These are phyloP conservation scores for Hippoglossus hippoglossus DNA, from an alignment of 2,797 vertebrate genomes.

Conservation along the genomic window DNA sequence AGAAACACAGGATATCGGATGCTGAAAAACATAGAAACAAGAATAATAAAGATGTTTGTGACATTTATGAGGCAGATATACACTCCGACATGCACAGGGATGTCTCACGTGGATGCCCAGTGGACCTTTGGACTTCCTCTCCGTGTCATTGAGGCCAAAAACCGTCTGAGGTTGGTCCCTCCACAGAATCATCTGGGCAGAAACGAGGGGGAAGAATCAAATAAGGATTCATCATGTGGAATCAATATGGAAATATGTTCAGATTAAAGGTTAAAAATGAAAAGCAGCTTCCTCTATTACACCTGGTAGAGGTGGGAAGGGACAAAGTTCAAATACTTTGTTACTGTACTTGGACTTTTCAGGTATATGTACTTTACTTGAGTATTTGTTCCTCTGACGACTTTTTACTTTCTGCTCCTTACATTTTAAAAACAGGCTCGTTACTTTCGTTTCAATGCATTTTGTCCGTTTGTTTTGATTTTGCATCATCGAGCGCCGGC, in stretches of 20 bases:
- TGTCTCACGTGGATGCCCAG: constrained; percentile 76
- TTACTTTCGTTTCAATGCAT: too few relatives aligned
- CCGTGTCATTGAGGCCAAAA: constrained; percentile 41
- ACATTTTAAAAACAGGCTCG: too few relatives aligned
- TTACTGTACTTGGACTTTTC: too few relatives aligned
- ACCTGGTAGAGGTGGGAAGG: too few relatives aligned
- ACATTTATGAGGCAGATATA: neutral
- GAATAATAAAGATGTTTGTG: neutral
- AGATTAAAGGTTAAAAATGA: neutral
- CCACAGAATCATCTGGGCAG: constrained; percentile 83
- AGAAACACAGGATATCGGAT: neutral
- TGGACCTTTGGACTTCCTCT: constrained; percentile 46
- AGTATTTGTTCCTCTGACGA: too few relatives aligned
- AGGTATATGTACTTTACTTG: too few relatives aligned
- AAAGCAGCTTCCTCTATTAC: neutral
- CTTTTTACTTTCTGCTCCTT: too few relatives aligned
- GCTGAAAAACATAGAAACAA: neutral
- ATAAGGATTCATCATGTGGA: too few relatives aligned
- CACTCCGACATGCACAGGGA: neutral
- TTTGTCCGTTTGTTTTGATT: too few relatives aligned
- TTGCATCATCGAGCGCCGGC: too few relatives aligned
- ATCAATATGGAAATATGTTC: too few relatives aligned
- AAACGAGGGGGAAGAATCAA: neutral
- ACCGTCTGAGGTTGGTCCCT: constrained; percentile 48
- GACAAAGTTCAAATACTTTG: too few relatives aligned